These are phyloP conservation scores for Raphicerus campestris DNA, from an alignment of 2,113 vertebrate species.

Conservation along the genomic window DNA sequence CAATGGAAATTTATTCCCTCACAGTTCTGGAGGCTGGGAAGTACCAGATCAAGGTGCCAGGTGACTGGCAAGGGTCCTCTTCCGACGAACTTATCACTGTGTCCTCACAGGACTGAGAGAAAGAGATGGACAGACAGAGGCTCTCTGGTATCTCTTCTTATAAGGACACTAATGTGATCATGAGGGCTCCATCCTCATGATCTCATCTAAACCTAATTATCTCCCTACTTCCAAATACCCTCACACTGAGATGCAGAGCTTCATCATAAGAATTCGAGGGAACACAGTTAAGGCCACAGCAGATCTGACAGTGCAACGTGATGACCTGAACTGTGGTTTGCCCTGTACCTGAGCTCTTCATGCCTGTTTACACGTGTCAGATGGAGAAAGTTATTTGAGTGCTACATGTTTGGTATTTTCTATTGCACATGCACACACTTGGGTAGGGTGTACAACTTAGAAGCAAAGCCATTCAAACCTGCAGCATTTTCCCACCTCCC, in stretches of 20 bases:
- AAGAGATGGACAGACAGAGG: not conserved
- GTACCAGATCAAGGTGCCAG: not conserved
- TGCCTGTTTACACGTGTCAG: not conserved
- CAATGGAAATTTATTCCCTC: not conserved
- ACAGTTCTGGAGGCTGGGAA: not conserved
- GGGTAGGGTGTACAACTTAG: not conserved
- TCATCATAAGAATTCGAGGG: not conserved
- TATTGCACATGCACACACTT: not conserved
- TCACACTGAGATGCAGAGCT: not conserved
- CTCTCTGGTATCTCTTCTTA: not conserved
- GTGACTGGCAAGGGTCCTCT: not conserved
- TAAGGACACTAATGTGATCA: not conserved
- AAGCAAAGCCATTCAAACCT: not conserved
- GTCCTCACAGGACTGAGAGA: not conserved
- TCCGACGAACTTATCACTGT: not conserved
- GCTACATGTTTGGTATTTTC: not conserved
- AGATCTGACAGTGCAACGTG: not conserved
- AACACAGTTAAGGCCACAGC: not conserved
- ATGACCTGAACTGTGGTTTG: not conserved
- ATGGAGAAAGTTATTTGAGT: not conserved
- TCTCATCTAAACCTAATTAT: not conserved
- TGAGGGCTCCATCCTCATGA: not conserved
- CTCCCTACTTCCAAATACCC: not conserved
- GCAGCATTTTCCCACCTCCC: constrained; percentile 2
- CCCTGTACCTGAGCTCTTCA: not conserved